Evolutionary conservation across 2,113 vertebrate species (phyloP), one percentile per base, ranked within the genome.

Genomic region (Labrus mixtus): DNA sequence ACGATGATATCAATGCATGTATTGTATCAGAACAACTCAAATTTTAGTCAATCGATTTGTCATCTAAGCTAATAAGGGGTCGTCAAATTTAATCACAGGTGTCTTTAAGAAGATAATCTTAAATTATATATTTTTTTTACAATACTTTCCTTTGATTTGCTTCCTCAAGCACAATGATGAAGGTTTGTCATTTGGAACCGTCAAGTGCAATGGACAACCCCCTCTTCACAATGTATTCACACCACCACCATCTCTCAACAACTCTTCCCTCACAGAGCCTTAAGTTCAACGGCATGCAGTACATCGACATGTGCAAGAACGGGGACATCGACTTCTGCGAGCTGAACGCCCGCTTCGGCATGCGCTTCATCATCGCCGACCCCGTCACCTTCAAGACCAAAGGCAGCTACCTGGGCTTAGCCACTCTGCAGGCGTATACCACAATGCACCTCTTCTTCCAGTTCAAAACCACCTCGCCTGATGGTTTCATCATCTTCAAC

Each of bases 361-460:
- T 97, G 81, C 95, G 97, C 66, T 97, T 96, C 87, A 99, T 99
- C 73, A 96, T 98, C 0, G 98, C 98, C 0, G 98, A 99, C 87
- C 98, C 98, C 0, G 95, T 99, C 63, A 99, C 97, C 0, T 99
- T 99, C 87, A 98, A 96, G 91, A 97, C 97, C 48, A 99, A 98
- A 88, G 96, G 96, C 93, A 99, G 98, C 89, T 99, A 98, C 90
- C 83, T 99, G 92, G 98, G 96, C 57, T 74, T 99, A 70, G 96
- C 97, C 73, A 99, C 98, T 0, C 94, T 99, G 68, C 98, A 99
- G 91, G 98, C 98, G 4, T 99, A 99, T 9, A 97, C 95, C 55
- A 98, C 97, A 23, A 99, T 99, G 98, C 97, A 99, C 90, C 97
- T 99, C 81, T 99, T 98, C 94, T 99, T 99, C 76, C 98, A 99